Percentiles rank a stretch among this genome's conserved stretches.
phyloP scores from a whole-genome alignment of 2,797 vertebrate genomes.

The Sus cebifrons region DNA sequence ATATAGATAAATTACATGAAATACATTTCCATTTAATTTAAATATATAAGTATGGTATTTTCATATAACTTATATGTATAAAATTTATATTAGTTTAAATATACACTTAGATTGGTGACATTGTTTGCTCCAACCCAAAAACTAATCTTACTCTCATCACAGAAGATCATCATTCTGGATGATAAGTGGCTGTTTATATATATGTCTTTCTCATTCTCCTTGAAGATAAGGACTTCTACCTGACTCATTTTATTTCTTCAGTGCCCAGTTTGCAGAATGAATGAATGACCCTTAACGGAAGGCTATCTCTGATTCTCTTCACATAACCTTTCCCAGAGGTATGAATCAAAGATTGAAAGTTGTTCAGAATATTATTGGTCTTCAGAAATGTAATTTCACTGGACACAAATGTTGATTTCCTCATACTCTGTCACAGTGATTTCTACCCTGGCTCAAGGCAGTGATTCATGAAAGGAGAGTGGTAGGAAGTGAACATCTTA shows the following conservation, averaged over 20 bases:
- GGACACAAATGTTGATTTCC: background rate
- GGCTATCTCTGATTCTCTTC: background rate
- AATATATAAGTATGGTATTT: background rate
- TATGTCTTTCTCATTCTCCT: background rate
- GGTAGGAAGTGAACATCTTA: background rate
- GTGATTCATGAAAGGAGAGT: background rate
- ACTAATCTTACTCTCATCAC: background rate
- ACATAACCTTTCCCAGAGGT: background rate
- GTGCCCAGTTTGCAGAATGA: background rate
- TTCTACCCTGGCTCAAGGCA: background rate
- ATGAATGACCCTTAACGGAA: background rate
- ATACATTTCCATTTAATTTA: background rate
- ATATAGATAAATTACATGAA: background rate
- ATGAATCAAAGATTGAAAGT: background rate
- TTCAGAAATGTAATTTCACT: background rate
- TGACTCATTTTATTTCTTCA: background rate
- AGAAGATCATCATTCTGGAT: background rate
- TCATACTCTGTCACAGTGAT: background rate
- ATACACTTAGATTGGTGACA: background rate
- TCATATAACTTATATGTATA: background rate
- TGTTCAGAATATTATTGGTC: background rate
- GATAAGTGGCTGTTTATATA: background rate
- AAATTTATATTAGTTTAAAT: background rate
- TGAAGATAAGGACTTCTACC: background rate
- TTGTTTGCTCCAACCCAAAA: background rate